Evolutionary conservation across 2,797 vertebrate species (phyloP), one percentile per base, ranked within the genome.

Genomic region (Chelidonichthys spinosus): DNA sequence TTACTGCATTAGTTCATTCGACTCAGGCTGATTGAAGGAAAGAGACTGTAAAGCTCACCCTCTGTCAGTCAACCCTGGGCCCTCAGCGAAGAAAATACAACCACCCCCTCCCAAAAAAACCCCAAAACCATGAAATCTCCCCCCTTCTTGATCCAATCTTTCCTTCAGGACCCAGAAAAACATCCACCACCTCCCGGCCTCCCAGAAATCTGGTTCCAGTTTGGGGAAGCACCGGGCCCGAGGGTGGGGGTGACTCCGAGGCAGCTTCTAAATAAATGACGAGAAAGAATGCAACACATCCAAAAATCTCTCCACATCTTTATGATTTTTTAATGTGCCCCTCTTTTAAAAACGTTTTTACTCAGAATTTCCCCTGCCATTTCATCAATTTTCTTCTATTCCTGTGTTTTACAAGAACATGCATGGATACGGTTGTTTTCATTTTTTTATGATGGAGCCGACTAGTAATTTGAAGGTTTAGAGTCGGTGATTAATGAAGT

Each of bases 121-220:
- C 76, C 72, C 68, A 67, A 74, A 87, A 80, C 85, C 87, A 86
- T 86, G 81, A 90, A 92, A 89, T 85, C 76, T 61, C 80, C 68
- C 40, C 25, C 37, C 40, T 84, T 83, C 86, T 85, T 90, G 78
- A 90, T 90, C 88, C 87, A 91, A 89, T 89, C 85, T 91, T 91
- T 91, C 89, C 85, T 90, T 78, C 69, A 85, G 84, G 89, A 82
- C 78, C 68, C 89, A 85, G 72, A 89, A 88, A 89, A 92, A 90
- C 85, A 88, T 81, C 83, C 82, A 85, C 53, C 80, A 87, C 86
- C 84, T 89, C 88, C 58, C 36, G 39, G 86, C 85, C 79, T 85
- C 87, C 86, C 81, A 85, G 66, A 83, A 92, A 91, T 94, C 93
- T 95, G 95, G 85, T 94, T 95, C 86, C 79, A 92, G 90, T 95